phyloP scores from a whole-genome alignment of 2,888 invertebrate genomes.

The Cataglyphis albicans region DNA sequence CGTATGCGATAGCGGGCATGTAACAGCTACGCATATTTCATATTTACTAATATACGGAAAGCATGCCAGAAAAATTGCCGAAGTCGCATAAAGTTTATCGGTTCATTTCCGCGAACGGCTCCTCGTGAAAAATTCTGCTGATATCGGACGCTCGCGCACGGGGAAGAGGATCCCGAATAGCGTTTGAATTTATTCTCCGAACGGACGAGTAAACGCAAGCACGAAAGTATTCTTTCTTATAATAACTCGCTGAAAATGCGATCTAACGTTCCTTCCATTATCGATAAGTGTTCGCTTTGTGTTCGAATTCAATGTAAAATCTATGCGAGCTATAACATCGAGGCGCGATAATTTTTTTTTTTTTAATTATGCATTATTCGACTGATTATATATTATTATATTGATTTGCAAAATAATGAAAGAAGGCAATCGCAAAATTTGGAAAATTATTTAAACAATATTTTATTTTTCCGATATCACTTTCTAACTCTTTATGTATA shows the following conservation, averaged over 20 bases:
- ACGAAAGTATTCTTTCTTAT: neutral
- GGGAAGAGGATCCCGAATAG: conserved; percentile 31
- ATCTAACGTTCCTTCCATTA: conserved; percentile 30
- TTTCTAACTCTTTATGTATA: neutral
- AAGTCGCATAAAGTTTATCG: conserved; percentile 60
- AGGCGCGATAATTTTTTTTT: conserved; percentile 11
- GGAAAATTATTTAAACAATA: neutral
- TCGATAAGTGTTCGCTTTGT: neutral
- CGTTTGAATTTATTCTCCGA: conserved; percentile 39
- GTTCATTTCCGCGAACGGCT: conserved; percentile 52
- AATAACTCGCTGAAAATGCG: conserved; percentile 44
- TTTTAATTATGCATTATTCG: neutral
- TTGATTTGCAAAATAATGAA: neutral
- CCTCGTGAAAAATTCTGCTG: conserved; percentile 48
- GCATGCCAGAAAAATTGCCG: conserved; percentile 37
- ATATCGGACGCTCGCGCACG: conserved; percentile 45
- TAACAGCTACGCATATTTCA: conserved; percentile 35
- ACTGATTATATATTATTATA: neutral
- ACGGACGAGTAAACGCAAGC: conserved; percentile 17
- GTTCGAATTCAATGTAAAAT: conserved; percentile 32
- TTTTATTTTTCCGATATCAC: neutral
- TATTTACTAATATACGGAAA: conserved; percentile 49
- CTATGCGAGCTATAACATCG: neutral
- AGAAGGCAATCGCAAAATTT: neutral
- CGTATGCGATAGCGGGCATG: conserved; percentile 44